These are phyloP conservation scores for Sarcophaga subvicina DNA, from an alignment of 2,888 invertebrate genomes.

Conservation along the genomic window DNA sequence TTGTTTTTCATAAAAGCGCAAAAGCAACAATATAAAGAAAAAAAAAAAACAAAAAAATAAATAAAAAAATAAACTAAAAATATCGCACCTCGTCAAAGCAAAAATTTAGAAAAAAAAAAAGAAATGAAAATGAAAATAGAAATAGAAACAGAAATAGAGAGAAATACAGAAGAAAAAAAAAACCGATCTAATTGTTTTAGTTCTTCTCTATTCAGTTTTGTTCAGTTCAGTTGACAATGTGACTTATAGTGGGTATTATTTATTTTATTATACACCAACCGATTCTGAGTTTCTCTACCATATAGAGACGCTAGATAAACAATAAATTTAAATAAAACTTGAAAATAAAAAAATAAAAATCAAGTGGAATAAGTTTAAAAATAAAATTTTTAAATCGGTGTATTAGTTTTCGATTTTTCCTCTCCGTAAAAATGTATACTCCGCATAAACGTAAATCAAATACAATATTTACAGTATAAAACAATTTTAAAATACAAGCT, in stretches of 20 bases:
- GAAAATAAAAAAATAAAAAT: conserved; percentile 23
- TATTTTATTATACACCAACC: conserved; percentile 9
- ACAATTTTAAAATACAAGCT: not conserved
- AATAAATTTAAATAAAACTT: conserved; percentile 22
- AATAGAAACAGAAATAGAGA: no score
- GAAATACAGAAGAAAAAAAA: not conserved
- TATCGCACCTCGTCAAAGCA: conserved; percentile 45
- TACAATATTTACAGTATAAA: not conserved
- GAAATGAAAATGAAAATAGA: no score
- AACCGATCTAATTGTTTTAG: conserved; percentile 56
- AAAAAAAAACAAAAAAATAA: not conserved
- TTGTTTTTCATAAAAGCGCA: conserved; percentile 24
- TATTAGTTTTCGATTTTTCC: conserved; percentile 42
- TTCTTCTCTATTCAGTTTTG: conserved; percentile 11
- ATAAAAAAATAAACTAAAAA: conserved; percentile 26
- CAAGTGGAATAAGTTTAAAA: conserved; percentile 52
- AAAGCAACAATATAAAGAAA: conserved; percentile 22
- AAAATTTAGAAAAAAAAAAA: conserved; percentile 9
- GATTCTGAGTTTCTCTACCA: conserved; percentile 10
- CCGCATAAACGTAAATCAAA: not conserved
- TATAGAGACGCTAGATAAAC: conserved; percentile 36
- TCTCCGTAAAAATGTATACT: not conserved
- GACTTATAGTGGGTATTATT: conserved; percentile 39
- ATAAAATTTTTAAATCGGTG: conserved; percentile 54
- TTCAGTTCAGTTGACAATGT: conserved; percentile 56